Base-by-base conservation (phyloP, 2,797 vertebrate genomes). In the Tapera naevia region DNA sequence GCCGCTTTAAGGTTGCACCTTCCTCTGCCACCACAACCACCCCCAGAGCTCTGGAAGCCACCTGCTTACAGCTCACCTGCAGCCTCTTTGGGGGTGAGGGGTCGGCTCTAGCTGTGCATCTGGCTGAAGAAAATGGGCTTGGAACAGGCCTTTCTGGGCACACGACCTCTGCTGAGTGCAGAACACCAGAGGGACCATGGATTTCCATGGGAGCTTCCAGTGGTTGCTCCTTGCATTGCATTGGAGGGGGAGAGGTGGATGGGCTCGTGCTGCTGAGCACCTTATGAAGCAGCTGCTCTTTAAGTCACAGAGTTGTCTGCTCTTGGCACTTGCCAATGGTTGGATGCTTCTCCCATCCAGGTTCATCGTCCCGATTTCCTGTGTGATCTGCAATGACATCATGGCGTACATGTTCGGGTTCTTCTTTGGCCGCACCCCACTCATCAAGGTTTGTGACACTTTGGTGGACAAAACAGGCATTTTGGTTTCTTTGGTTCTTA, bases 381-480 rank as follows among this genome's bases (percentile, higher is more conserved):
- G 99, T 43, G 99, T 99, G 93, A 99, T 99, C 98, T 99, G 99
- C 97, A 99, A 99, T n/a, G 99, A 99, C 98, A 99, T 99, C 88
- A 99, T 99, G 99, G 99, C 99, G 7, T 99, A 99, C 97, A 99
- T 99, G 99, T 99, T 99, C 43, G 99, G 99, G 5, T 99, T 99
- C 98, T 99, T 99, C 98, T 99, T 99, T 2, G 99, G 99, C 73
- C 99, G 99, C 90, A 99, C 99, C 1, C 99, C 99, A 1, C 99
- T 99, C 71, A 99, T 99, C 91, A 99, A 99, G 99, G 99, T 96
- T 37, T 2, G 92, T 57, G 28, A 12, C 25, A 0, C 18, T 56
- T 4, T 4, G 46, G 25, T 30, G 72, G 43, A 16, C 5, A 8
- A 15, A 35, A 6, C 5, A 2, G 1, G 1, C 9, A 0, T 27